Percentiles rank a stretch among this genome's conserved stretches.
Evolutionary conservation across 1,140 invertebrate genomes (phyloP).

Genomic region (Forficula auricularia): DNA sequence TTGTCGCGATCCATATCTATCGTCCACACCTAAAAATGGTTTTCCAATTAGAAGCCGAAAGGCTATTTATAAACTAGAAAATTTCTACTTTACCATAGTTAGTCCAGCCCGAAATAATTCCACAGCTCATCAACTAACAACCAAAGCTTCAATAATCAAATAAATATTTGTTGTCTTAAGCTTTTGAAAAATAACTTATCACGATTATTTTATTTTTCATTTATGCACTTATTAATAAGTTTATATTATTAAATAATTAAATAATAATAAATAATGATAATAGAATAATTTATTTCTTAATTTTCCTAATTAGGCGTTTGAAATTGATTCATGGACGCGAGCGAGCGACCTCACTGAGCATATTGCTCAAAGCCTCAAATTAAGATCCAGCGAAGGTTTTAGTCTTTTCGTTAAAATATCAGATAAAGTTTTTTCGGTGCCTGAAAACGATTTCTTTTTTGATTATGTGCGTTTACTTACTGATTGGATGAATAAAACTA

Average conservation of each 20-base stretch:
- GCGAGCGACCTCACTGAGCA: slow-evolving; percentile 71
- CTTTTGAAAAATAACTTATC: too few species aligned
- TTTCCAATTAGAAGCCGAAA: too few species aligned
- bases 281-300: slow-evolving; percentile 1
- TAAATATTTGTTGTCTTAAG: too few species aligned
- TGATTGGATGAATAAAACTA: slow-evolving; percentile 72
- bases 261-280: neutral
- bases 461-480: slow-evolving; percentile 79
- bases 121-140: too few species aligned
- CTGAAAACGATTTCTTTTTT: slow-evolving; percentile 84
- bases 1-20: too few species aligned
- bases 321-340: slow-evolving; percentile 67
- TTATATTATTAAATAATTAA: neutral
- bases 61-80: too few species aligned
- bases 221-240: too few species aligned
- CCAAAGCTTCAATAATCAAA: too few species aligned
- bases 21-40: too few species aligned
- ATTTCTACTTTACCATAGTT: too few species aligned
- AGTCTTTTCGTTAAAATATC: slow-evolving; percentile 82
- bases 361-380: slow-evolving; percentile 52
- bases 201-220: too few species aligned
- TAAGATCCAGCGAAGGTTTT: slow-evolving; percentile 70
- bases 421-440: slow-evolving; percentile 86
- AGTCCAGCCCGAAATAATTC: too few species aligned
- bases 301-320: slow-evolving; percentile 33